Percentiles rank a stretch among this genome's conserved stretches.
These are phyloP conservation scores for Micronycteris hirsuta DNA, from an alignment of 2,113 vertebrate species.

Conservation along the genomic window DNA sequence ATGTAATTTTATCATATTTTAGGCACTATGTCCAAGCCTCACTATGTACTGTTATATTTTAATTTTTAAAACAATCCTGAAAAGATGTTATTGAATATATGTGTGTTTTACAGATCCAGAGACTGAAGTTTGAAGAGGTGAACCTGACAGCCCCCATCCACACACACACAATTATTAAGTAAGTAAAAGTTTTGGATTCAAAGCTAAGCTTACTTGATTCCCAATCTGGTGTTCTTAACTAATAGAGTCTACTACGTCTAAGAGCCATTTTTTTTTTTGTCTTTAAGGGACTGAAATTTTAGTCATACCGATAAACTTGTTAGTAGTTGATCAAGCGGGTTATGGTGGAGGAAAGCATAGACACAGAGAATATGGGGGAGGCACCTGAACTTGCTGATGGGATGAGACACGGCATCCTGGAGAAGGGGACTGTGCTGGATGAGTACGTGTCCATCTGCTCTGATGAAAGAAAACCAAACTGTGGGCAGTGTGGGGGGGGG, in stretches of 20 bases:
- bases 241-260: neutral
- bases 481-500: neutral
- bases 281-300: neutral
- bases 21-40: neutral
- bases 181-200: neutral
- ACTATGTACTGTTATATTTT: neutral
- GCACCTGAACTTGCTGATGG: neutral
- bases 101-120: neutral
- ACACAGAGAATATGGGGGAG: neutral
- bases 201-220: slow-evolving; percentile 3
- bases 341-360: neutral
- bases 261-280: neutral
- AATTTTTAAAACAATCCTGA: neutral
- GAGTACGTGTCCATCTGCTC: neutral
- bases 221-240: neutral
- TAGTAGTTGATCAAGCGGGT: neutral
- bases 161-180: neutral
- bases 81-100: neutral
- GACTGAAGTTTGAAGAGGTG: neutral
- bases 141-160: accelerated
- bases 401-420: neutral
- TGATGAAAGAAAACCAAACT: neutral
- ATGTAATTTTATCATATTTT: neutral
- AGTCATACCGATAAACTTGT: neutral
- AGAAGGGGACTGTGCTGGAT: neutral